phyloP scores from a whole-genome alignment of 2,888 invertebrate species.

The Drosophila parthenogenetica region DNA sequence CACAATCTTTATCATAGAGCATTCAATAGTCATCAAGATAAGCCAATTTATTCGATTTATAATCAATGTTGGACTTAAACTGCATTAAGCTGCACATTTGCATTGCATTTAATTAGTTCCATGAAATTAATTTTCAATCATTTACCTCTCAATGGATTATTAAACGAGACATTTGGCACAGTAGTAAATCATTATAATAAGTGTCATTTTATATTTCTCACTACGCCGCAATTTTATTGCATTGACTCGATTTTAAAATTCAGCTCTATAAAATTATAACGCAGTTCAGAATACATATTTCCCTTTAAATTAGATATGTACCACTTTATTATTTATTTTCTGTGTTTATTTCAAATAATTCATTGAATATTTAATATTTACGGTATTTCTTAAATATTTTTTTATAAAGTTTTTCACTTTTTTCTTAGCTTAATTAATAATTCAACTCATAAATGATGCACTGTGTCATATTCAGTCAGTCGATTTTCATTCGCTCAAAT shows the following conservation, averaged over 20 bases:
- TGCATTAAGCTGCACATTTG: conserved; percentile 11
- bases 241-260: background rate
- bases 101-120: conserved; percentile 37
- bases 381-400: background rate
- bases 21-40: background rate
- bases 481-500: background rate
- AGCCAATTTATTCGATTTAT: conserved; percentile 2
- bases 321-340: background rate
- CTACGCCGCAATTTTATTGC: too few relatives aligned
- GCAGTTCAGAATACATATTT: background rate
- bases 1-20: background rate
- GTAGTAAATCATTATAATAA: conserved; percentile 10
- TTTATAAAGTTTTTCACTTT: background rate
- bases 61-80: conserved; percentile 17
- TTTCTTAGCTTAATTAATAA: background rate
- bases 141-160: conserved; percentile 12
- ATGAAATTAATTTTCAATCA: conserved; percentile 33
- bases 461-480: background rate
- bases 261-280: too few relatives aligned
- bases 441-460: background rate
- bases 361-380: background rate
- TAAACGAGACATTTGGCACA: conserved; percentile 1
- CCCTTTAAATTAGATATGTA: background rate
- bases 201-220: background rate
- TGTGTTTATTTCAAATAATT: too few relatives aligned